phyloP scores from a whole-genome alignment of 2,113 vertebrate genomes.

The Sphaerodactylus townsendi region DNA sequence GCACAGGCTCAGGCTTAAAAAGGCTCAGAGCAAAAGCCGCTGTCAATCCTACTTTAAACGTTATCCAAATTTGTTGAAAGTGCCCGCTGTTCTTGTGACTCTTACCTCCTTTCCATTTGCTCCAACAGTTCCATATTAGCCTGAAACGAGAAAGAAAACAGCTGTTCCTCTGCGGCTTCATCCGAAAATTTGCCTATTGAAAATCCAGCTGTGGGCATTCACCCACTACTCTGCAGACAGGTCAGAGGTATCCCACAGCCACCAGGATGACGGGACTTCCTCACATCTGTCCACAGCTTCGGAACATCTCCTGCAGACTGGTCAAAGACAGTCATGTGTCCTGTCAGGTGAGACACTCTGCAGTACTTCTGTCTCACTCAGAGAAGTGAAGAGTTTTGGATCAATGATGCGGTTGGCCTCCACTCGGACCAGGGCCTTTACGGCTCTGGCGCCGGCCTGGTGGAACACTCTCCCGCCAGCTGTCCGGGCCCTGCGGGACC shows the following conservation, averaged over 20 bases:
- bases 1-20: too few species aligned
- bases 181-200: neutral
- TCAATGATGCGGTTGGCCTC: too few species aligned
- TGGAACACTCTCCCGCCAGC: too few species aligned
- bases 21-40: too few species aligned
- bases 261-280: neutral
- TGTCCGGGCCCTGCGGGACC: too few species aligned
- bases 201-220: neutral
- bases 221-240: neutral
- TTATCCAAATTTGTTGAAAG: too few species aligned
- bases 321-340: neutral
- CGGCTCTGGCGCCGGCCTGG: too few species aligned
- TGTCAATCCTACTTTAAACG: neutral
- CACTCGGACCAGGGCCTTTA: too few species aligned
- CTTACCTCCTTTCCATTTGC: conserved; percentile 81
- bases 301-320: neutral
- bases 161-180: neutral
- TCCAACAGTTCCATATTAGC: conserved; percentile 76
- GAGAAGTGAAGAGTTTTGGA: too few species aligned
- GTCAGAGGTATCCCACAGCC: too few species aligned
- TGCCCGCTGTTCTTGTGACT: too few species aligned
- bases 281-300: neutral
- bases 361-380: neutral
- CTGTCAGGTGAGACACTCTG: neutral
- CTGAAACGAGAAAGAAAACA: conserved; percentile 42